These are phyloP conservation scores for Campopleginae sp. DNA, from an alignment of 2,888 invertebrate genomes.

Conservation along the genomic window DNA sequence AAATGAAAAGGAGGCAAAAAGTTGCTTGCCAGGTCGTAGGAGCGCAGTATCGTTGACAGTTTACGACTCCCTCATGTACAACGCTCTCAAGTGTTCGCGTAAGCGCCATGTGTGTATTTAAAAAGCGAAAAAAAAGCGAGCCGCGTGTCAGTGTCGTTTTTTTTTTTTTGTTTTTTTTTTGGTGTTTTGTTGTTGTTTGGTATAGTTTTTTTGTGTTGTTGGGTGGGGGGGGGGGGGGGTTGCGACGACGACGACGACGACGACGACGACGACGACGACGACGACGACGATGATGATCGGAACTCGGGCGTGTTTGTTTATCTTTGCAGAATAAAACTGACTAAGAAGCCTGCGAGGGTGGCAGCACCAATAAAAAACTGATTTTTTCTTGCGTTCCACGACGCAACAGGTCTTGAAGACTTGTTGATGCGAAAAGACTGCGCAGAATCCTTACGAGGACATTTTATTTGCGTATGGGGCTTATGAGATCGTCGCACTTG, in stretches of 20 bases:
- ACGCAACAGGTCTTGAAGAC: conserved; percentile 66
- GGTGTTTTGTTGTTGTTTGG: no score
- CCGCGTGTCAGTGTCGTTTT: conserved; percentile 55
- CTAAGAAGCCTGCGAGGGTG: conserved; percentile 16
- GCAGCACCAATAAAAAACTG: conserved; percentile 22
- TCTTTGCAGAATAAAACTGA: no score
- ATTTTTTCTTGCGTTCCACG: conserved; percentile 37
- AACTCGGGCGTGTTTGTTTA: no score
- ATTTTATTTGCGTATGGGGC: not conserved
- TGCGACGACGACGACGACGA: no score
- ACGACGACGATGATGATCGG: no score
- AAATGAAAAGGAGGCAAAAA: conserved; percentile 49
- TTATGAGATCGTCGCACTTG: not conserved
- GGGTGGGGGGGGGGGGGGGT: no score
- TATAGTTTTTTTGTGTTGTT: no score
- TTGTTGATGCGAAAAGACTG: conserved; percentile 55
- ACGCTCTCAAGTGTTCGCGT: conserved; percentile 73
- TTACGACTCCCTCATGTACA: conserved; percentile 72
- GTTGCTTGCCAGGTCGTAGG: conserved; percentile 64
- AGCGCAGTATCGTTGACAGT: conserved; percentile 77
- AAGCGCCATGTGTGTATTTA: conserved; percentile 76
- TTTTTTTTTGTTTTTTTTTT: no score
- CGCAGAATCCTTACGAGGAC: not conserved
- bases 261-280: no score
- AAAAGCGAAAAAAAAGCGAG: conserved; percentile 48